A percentile compares a stretch with the other conserved stretches of the same genome.
Evolutionary conservation across 2,113 vertebrate species (phyloP).

Genomic region (Triplophysa rosa): DNA sequence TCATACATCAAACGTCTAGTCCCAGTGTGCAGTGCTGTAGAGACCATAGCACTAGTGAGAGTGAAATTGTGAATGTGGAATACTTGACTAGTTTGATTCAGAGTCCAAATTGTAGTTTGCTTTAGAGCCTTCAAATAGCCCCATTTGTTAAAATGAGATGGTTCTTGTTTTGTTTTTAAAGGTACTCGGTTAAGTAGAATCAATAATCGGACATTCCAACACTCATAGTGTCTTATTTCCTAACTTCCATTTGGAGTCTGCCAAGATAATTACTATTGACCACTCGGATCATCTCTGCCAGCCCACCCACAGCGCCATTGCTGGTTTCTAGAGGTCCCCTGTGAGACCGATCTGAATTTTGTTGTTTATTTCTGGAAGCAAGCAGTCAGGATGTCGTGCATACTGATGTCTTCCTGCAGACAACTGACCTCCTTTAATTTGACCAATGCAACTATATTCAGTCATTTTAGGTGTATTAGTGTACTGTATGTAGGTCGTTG

Average conservation of each 20-base stretch:
- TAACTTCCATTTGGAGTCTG: slow-evolving; percentile 5
- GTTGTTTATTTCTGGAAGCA: slow-evolving; percentile 37
- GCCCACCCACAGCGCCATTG: slow-evolving; percentile 17
- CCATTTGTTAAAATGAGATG: not conserved
- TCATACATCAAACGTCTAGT: slow-evolving; percentile 61
- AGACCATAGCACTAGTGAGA: slow-evolving; percentile 31
- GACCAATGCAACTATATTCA: not conserved
- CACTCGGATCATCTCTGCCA: not conserved
- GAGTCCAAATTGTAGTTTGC: not conserved
- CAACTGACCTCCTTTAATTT: slow-evolving; percentile 24
- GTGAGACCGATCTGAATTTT: slow-evolving; percentile 12
- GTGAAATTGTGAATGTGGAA: not conserved
- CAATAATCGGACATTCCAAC: slow-evolving; percentile 15
- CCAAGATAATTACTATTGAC: slow-evolving; percentile 20
- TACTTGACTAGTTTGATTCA: not conserved
- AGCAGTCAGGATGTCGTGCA: slow-evolving; percentile 12
- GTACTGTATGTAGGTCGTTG: slow-evolving; percentile 6
- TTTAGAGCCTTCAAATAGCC: not conserved
- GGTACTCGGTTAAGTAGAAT: slow-evolving; percentile 3
- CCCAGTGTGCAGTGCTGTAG: slow-evolving; percentile 46
- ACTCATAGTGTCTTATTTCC: slow-evolving; percentile 10
- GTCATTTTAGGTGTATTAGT: not conserved
- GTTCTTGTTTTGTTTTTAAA: not conserved
- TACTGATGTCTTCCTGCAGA: slow-evolving; percentile 30
- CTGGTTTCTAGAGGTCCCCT: not conserved